A percentile compares a stretch with the other conserved stretches of the same genome.
These are phyloP conservation scores for Dissostichus mawsoni DNA, from an alignment of 2,113 vertebrate genomes.

Conservation along the genomic window DNA sequence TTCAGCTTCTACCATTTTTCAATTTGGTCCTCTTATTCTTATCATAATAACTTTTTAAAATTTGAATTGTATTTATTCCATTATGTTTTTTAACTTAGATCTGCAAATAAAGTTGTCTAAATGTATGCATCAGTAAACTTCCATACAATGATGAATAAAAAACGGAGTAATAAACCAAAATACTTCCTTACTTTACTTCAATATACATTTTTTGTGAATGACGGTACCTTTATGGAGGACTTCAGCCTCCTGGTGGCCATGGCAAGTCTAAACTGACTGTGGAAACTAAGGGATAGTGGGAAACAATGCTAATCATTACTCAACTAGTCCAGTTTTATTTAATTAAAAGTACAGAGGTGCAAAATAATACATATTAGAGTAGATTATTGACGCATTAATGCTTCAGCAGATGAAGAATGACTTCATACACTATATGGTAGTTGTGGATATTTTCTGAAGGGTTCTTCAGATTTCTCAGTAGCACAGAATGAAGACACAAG, in stretches of 20 bases:
- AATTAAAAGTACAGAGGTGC: neutral
- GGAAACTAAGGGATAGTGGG: neutral
- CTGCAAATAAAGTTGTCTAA: too few relatives aligned
- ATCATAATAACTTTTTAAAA: neutral
- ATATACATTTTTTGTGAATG: neutral
- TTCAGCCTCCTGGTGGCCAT: neutral
- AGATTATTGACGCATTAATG: neutral
- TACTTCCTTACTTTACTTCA: neutral
- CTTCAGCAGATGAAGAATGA: neutral
- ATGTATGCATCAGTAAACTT: neutral
- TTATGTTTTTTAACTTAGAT: too few relatives aligned
- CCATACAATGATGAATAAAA: too few relatives aligned
- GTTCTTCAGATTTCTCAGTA: slow-evolving; percentile 20
- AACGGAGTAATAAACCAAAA: too few relatives aligned
- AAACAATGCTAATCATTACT: neutral
- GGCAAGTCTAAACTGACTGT: too few relatives aligned
- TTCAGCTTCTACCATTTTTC: neutral
- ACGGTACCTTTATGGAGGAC: neutral
- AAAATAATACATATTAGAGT: neutral
- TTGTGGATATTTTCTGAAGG: neutral
- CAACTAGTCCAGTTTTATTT: neutral
- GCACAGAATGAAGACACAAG: slow-evolving; percentile 29
- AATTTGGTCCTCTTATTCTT: neutral
- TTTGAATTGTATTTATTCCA: too few relatives aligned
- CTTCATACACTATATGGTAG: neutral